Conservation (phyloP, 2,797 vertebrate genomes). For the Urophycis tenuis region DNA sequence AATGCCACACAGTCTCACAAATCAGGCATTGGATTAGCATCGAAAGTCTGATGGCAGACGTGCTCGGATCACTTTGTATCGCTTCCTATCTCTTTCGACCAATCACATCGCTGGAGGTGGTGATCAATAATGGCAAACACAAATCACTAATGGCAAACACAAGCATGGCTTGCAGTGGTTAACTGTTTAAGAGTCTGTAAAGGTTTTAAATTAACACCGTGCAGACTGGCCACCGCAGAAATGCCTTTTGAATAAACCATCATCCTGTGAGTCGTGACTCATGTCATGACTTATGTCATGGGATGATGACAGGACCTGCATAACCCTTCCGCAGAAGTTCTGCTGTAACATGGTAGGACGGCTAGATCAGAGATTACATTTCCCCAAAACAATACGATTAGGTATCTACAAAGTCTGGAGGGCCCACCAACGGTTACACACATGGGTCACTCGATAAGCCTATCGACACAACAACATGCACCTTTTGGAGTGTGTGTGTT, state of each 20-base stretch:
- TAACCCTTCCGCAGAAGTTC: background rate
- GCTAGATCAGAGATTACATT: background rate
- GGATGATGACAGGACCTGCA: background rate
- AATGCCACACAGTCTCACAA: background rate
- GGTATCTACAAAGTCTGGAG: too few species aligned
- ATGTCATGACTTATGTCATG: background rate
- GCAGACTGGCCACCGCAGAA: too few species aligned
- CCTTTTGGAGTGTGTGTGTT: constrained; percentile 32
- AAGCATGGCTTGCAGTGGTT: too few species aligned
- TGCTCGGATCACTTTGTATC: too few species aligned
- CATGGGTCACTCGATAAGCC: background rate
- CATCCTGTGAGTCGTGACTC: background rate
- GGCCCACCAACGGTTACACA: background rate
- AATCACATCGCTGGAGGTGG: too few species aligned
- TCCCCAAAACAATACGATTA: too few species aligned
- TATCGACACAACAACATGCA: background rate
- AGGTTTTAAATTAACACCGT: too few species aligned
- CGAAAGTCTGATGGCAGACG: background rate
- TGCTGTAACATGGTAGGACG: background rate
- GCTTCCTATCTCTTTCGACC: too few species aligned
- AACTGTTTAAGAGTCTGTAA: too few species aligned
- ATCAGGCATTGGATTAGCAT: background rate
- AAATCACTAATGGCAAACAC: too few species aligned
- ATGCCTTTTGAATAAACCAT: background rate
- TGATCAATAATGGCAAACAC: too few species aligned